Conservation (phyloP, 2,113 vertebrate species). For the Tragelaphus scriptus region DNA sequence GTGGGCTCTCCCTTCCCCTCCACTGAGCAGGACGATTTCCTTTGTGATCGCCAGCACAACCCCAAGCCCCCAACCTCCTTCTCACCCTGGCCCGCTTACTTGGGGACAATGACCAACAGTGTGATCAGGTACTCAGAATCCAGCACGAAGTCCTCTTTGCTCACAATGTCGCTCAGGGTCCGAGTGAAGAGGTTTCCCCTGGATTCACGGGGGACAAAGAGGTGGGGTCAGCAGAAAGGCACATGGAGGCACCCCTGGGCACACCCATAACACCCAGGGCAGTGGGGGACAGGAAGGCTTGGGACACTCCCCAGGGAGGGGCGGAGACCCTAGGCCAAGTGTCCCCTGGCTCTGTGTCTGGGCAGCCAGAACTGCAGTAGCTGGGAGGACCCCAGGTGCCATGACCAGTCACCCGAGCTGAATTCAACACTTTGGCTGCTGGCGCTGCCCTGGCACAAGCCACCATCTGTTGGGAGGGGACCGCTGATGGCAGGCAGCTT, state of each 20-base stretch:
- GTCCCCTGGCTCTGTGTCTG: background rate
- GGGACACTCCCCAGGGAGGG: background rate
- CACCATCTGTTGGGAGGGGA: background rate
- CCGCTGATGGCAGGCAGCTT: background rate
- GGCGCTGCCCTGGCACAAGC: background rate
- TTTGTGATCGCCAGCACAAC: rapidly evolving
- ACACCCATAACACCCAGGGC: background rate
- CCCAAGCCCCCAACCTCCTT: rapidly evolving
- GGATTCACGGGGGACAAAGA: background rate
- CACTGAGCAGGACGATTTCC: background rate
- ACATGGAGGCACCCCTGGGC: background rate
- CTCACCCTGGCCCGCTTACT: conserved; percentile 87
- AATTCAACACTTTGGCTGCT: conserved; percentile 7
- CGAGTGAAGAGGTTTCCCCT: conserved; percentile 91
- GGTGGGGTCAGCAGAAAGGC: background rate
- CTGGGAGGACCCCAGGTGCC: background rate
- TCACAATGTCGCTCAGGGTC: conserved; percentile 87
- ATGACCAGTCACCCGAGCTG: background rate
- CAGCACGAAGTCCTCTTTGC: conserved; percentile 92
- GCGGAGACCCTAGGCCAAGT: rapidly evolving
- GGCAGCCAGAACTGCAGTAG: background rate
- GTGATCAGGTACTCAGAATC: conserved; percentile 95
- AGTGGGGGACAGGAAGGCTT: background rate
- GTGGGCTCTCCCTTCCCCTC: background rate
- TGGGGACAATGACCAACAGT: conserved; percentile 90